Conservation (phyloP, 2,888 invertebrate genomes). For the Drosophila borealis region DNA sequence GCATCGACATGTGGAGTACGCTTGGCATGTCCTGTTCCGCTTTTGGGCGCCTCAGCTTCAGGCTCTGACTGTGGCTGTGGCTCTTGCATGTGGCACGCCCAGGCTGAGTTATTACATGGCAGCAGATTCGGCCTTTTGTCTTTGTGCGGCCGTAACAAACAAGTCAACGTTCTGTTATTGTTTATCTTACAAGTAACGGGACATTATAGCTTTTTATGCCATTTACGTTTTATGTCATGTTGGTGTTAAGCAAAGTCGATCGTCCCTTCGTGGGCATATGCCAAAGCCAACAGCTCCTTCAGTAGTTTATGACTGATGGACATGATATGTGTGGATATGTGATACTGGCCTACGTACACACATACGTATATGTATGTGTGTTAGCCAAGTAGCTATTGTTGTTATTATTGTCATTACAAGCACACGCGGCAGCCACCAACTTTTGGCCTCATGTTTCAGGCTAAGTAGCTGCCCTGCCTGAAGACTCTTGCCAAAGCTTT, state of each 20-base stretch:
- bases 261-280: slow-evolving; percentile 39
- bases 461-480: background rate
- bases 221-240: slow-evolving; percentile 74
- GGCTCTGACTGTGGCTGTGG: slow-evolving; percentile 1
- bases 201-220: slow-evolving; percentile 79
- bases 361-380: background rate
- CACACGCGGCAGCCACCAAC: slow-evolving; percentile 56
- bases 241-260: slow-evolving; percentile 55
- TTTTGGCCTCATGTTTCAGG: slow-evolving; percentile 47
- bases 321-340: slow-evolving; percentile 56
- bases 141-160: slow-evolving; percentile 49
- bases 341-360: slow-evolving; percentile 42
- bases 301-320: slow-evolving; percentile 76
- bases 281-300: slow-evolving; percentile 29
- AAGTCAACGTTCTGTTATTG: slow-evolving; percentile 67
- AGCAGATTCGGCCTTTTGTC: slow-evolving; percentile 50
- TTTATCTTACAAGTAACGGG: slow-evolving; percentile 69
- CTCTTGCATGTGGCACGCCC: slow-evolving; percentile 67
- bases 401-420: slow-evolving; percentile 48
- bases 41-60: slow-evolving; percentile 1
- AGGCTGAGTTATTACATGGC: slow-evolving; percentile 58
- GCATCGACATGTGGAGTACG: slow-evolving; percentile 27
- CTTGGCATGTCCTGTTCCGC: slow-evolving; percentile 44
- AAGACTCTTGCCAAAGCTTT: background rate
- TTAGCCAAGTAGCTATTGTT: slow-evolving; percentile 24